Evolutionary conservation across 2,888 invertebrate species (phyloP), one percentile per base, ranked within the genome.

Genomic region (Thymelicus lineola): DNA sequence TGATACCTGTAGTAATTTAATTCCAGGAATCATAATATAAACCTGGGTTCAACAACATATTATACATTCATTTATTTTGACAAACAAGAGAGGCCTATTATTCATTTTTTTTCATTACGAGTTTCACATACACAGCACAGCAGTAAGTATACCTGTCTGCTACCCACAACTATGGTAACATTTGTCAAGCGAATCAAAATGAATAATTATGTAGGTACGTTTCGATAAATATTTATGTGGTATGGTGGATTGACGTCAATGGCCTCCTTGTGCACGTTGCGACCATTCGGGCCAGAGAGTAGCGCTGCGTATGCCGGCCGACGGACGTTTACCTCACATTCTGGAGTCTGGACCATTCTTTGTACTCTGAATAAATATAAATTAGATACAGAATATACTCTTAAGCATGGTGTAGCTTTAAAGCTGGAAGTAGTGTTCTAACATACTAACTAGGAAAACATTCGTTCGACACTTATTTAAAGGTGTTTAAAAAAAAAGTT

Each of bases 241-340:
- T 69, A 71, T 76, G 67, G 65, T 70, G 77, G 66, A 78, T 79
- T 81, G 81, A 81, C 81, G 81, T 81, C 81, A 80, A 76, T 72
- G 78, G 74, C 75, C 77, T 74, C 55, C 64, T 42, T 46, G 72
- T 71, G 71, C 71, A 73, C 72, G 73, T 14, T 59, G 20, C 42
- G 15, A 35, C 20, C 20, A 17, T 15, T 50, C 48, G 48, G 17
- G 48, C 17, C 48, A 7, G 15, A 61, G 42, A 17, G 14, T 36
- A 28, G 35, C 42, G 14, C 46, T 60, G 57, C 36, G 55, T 55
- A 7, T 20, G 46, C 65, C 71, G 28, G 4, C 46, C 67, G 75
- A 72, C 77, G 82, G 79, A 70, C 79, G 66, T 80, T 81, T 78
- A 81, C 79, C 80, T 77, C 74, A 45, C 55, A 70, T 75, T 79